phyloP scores from a whole-genome alignment of 2,113 vertebrate species.

The Acrocephalus kingi region DNA sequence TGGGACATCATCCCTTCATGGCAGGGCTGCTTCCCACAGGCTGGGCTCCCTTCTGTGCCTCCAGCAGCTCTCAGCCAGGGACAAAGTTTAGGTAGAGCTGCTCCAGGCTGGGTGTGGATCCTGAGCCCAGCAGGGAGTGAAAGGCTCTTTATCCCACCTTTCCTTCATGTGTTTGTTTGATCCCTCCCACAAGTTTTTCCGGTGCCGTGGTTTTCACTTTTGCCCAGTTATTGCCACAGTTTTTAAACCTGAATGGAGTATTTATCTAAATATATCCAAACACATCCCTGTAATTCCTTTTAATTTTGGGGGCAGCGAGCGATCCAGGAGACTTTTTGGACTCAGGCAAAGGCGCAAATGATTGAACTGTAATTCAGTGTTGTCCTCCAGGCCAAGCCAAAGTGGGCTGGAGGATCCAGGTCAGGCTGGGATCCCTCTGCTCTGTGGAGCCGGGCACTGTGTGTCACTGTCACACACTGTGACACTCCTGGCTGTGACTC shows the following conservation, averaged over 20 bases:
- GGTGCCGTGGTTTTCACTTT: conserved; percentile 10
- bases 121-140: conserved; percentile 1
- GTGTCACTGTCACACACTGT: neutral
- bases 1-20: accelerated
- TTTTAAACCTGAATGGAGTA: conserved; percentile 30
- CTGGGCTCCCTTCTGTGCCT: neutral
- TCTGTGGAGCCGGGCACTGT: neutral
- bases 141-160: conserved; percentile 48
- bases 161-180: neutral
- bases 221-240: neutral
- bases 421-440: neutral
- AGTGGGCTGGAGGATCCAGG: neutral
- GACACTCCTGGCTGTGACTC: neutral
- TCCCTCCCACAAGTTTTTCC: conserved; percentile 25
- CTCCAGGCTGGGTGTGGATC: neutral
- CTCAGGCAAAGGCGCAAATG: neutral
- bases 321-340: neutral
- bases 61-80: neutral
- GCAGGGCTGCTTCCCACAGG: neutral
- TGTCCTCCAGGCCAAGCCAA: neutral
- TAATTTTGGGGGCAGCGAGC: neutral
- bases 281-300: neutral
- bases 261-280: conserved; percentile 46
- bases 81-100: neutral
- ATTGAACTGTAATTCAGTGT: neutral